Evolutionary conservation across 2,113 vertebrate species (phyloP).

Genomic region (Anolis sagrei): DNA sequence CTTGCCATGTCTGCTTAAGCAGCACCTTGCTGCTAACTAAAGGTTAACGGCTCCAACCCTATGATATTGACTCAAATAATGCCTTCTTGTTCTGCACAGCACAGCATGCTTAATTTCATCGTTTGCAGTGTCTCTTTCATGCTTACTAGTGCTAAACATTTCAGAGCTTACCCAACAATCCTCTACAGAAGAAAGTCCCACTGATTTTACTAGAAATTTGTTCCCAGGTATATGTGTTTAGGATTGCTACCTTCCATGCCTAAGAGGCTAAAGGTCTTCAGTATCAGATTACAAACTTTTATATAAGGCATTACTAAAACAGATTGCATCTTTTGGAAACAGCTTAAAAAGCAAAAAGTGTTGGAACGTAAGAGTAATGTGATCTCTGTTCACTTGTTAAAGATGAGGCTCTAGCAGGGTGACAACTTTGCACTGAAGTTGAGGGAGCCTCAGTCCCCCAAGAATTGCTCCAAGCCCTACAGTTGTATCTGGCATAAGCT

Average conservation of each 20-base stretch:
- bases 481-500: neutral
- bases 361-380: slow-evolving; percentile 21
- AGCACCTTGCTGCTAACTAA: neutral
- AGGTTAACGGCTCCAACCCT: rapidly evolving
- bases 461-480: neutral
- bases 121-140: neutral
- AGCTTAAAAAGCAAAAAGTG: slow-evolving; percentile 22
- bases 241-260: neutral
- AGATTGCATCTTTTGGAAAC: slow-evolving; percentile 32
- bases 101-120: slow-evolving; percentile 1
- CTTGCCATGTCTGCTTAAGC: slow-evolving; percentile 2
- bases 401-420: slow-evolving; percentile 16
- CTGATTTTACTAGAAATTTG: neutral
- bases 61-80: slow-evolving; percentile 7
- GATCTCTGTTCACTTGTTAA: neutral
- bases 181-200: neutral
- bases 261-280: neutral
- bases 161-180: neutral
- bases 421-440: neutral
- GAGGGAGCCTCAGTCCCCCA: neutral
- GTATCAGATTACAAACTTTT: neutral
- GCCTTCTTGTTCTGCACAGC: neutral
- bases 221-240: neutral
- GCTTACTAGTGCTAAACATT: slow-evolving; percentile 6
- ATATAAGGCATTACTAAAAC: neutral